Evolutionary conservation across 2,797 vertebrate species (phyloP).

Genomic region (Melopsittacus undulatus): DNA sequence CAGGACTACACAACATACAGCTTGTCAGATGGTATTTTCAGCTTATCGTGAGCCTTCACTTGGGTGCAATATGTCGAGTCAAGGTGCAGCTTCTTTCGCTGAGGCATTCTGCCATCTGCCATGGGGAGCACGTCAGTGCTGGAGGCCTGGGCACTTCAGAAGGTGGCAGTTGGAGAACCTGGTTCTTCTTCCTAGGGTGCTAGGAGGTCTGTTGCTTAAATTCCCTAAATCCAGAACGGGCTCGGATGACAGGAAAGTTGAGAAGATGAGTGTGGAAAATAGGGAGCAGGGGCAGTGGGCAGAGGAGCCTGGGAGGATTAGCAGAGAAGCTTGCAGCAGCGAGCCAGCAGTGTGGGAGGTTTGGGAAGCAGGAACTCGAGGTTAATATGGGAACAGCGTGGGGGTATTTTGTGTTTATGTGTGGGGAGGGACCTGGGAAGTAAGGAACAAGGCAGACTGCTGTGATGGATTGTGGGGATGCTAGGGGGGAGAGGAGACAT

Average conservation of each 20-base stretch:
- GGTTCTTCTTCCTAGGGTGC: background rate
- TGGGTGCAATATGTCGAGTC: background rate
- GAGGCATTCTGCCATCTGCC: background rate
- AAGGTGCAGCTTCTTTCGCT: background rate
- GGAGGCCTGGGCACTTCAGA: background rate
- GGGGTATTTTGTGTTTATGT: background rate
- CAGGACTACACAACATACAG: background rate
- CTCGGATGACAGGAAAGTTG: background rate
- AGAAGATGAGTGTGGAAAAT: background rate
- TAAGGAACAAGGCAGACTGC: background rate
- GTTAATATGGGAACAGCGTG: slow-evolving; percentile 36
- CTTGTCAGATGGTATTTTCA: background rate
- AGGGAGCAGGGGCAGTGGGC: background rate
- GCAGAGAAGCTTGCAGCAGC: background rate
- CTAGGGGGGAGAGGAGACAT: background rate
- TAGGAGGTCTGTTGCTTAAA: background rate
- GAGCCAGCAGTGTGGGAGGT: slow-evolving; percentile 44
- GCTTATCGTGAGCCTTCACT: fast-evolving
- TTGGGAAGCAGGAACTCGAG: slow-evolving; percentile 47
- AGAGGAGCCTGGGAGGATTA: background rate
- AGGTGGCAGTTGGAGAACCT: background rate
- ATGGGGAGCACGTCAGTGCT: background rate
- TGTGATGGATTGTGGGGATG: background rate
- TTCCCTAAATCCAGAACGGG: background rate
- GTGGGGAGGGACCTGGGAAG: background rate